A percentile compares a stretch with the other conserved stretches of the same genome.
Conservation (phyloP, 92 coral and sea anemone species). For the Porites cylindrica region DNA sequence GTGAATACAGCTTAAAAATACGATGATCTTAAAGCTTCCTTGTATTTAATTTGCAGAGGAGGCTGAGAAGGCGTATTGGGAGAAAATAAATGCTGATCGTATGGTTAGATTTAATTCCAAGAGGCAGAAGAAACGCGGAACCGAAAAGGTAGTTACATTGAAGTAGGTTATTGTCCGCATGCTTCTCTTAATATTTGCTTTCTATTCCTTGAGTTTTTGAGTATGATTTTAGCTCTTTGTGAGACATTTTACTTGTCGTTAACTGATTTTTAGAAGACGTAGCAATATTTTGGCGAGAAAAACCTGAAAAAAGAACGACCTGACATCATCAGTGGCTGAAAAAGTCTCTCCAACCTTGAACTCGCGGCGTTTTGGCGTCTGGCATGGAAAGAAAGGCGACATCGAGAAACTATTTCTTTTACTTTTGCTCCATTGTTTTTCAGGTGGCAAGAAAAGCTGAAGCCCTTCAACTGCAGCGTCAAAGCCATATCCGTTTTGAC, state of each 20-base stretch:
- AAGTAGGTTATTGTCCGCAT: too few species aligned
- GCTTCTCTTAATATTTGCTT: too few species aligned
- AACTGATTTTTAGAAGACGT: neutral
- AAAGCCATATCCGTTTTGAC: slow-evolving; percentile 82
- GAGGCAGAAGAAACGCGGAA: slow-evolving; percentile 88
- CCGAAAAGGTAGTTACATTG: slow-evolving; percentile 77
- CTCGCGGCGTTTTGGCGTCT: neutral
- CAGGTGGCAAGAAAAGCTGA: slow-evolving; percentile 87
- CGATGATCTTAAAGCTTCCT: too few species aligned
- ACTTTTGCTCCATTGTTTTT: neutral
- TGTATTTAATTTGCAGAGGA: slow-evolving; percentile 54
- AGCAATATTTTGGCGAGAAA: neutral
- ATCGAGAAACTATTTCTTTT: neutral
- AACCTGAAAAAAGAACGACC: neutral
- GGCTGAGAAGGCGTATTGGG: slow-evolving; percentile 89
- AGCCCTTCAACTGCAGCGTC: slow-evolving; percentile 79
- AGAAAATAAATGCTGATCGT: slow-evolving; percentile 91
- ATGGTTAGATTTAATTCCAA: slow-evolving; percentile 81
- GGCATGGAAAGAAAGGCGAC: too few species aligned
- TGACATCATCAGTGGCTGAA: neutral
- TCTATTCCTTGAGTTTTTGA: too few species aligned
- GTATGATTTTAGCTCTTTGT: too few species aligned
- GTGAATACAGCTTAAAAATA: too few species aligned
- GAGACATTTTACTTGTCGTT: too few species aligned
- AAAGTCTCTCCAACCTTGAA: too few species aligned